These are phyloP conservation scores for Eulemur rufifrons DNA, from an alignment of 2,113 vertebrate species.

Conservation along the genomic window DNA sequence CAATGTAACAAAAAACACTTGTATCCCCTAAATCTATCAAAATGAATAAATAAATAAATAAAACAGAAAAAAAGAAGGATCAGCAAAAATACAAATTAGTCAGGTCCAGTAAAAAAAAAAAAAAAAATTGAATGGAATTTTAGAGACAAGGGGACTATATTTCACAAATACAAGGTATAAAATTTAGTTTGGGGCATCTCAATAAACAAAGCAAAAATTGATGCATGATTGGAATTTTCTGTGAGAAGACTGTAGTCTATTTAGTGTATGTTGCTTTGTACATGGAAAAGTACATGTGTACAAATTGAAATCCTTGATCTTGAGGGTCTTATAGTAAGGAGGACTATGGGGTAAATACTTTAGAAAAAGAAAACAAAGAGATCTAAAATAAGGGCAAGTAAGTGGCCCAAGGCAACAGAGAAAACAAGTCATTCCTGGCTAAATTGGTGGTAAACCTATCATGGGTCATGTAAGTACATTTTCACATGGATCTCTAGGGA, in stretches of 20 bases:
- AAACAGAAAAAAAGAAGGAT: neutral
- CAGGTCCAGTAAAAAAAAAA: neutral
- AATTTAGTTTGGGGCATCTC: neutral
- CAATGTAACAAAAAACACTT: too few species aligned
- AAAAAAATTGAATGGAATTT: neutral
- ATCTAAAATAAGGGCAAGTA: neutral
- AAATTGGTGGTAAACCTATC: neutral
- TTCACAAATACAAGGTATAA: neutral
- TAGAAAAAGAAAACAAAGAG: neutral
- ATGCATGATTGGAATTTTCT: neutral
- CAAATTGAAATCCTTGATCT: neutral
- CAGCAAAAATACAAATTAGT: neutral
- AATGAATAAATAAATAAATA: too few species aligned
- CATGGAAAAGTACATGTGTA: neutral
- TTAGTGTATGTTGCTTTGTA: neutral
- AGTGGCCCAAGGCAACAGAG: neutral
- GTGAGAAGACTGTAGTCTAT: neutral
- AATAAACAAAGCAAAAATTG: neutral
- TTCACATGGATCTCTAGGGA: neutral
- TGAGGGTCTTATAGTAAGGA: neutral
- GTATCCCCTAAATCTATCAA: too few species aligned
- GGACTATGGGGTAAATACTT: neutral
- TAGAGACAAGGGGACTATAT: neutral
- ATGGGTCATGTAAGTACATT: neutral
- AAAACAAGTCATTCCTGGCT: neutral